Evolutionary conservation across 2,113 vertebrate species (phyloP), one percentile per base, ranked within the genome.

Genomic region (Tachycineta bicolor): DNA sequence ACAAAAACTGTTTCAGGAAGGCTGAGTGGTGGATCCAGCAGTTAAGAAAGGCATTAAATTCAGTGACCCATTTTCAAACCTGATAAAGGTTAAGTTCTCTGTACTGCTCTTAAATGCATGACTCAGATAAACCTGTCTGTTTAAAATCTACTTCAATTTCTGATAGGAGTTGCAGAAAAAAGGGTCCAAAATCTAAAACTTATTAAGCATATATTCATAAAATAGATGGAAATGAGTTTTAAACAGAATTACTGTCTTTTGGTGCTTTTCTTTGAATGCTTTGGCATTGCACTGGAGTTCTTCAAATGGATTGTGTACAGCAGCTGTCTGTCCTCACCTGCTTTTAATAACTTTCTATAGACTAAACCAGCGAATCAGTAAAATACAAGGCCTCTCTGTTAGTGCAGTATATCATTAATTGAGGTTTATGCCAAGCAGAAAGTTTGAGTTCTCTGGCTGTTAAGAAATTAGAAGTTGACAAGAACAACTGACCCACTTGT

Each of bases 291-390:
- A 43, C 24, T 88, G 2, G 44, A 63, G 60, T 87, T 94, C 85
- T 90, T 91, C 76, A 88, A 52, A 50, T 68, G 12, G 23, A 17
- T 85, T 92, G 64, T 93, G 14, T 89, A 59, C 47, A 74, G 52
- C 58, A 83, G 75, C 92, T 90, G 87, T 91, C 87, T 93, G 82
- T 93, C 56, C 82, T 96, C 82, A 70, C 20, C 13, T 95, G 64
- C 90, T 95, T 97, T 96, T 92, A 95, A 84, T 96, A 92, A 78
- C 80, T 75, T 91, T 89, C 69, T 92, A 94, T 82, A 94, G 95
- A 92, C 94, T 95, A 95, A 95, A 92, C 88, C 80, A 83, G 34
- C 4, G 73, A 93, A 96, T 93, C 60, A 46, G 75, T 78, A 33
- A 88, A 90, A 88, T 70, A 90, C 77, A 96, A 89, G 83, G 62